These are phyloP conservation scores for Harpagoxenus sublaevis DNA, from an alignment of 2,888 invertebrate species.

Conservation along the genomic window DNA sequence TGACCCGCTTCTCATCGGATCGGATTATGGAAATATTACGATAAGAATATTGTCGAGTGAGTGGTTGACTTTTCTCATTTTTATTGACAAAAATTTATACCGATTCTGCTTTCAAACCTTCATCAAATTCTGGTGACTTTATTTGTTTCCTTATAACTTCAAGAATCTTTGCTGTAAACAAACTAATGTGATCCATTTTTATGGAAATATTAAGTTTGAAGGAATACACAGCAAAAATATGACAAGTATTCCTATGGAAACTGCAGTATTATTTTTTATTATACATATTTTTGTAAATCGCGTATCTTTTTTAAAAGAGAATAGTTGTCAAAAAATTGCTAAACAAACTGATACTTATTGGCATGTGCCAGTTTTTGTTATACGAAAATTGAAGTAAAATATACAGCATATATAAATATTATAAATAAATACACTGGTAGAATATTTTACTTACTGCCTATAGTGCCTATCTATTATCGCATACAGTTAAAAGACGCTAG, in stretches of 20 bases:
- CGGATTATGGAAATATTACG: conserved; percentile 49
- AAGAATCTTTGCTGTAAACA: neutral
- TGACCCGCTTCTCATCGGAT: conserved; percentile 29
- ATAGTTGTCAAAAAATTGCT: neutral
- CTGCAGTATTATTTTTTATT: neutral
- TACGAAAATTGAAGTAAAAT: neutral
- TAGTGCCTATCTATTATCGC: neutral
- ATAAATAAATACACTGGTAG: neutral
- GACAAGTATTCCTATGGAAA: neutral
- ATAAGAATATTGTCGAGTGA: conserved; percentile 44
- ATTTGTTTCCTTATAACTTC: neutral
- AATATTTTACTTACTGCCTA: neutral
- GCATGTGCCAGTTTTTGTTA: neutral
- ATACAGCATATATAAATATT: too few relatives aligned
- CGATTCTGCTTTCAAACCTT: neutral
- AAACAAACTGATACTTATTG: neutral
- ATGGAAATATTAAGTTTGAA: neutral
- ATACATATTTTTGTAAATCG: neutral
- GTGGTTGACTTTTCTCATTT: conserved; percentile 18
- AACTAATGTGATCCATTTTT: neutral
- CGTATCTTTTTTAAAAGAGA: neutral
- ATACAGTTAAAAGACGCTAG: neutral
- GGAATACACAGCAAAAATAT: neutral
- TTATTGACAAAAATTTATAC: conserved; percentile 9
- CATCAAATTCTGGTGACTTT: neutral